Evolutionary conservation across 2,888 invertebrate species (phyloP).

Genomic region (Argyresthia albistria): DNA sequence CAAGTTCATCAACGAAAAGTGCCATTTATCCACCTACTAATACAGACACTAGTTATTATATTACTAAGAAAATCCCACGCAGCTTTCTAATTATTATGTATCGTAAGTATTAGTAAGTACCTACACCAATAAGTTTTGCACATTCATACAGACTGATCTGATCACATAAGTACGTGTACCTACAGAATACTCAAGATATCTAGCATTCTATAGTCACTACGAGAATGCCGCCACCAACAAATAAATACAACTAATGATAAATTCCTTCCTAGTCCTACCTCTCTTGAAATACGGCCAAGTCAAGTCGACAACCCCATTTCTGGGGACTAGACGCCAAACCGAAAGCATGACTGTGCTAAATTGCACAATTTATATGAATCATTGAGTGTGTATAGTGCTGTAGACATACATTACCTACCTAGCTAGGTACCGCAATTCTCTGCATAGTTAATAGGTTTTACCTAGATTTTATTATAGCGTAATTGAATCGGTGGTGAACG

Average conservation of each 20-base stretch:
- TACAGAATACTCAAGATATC: neutral
- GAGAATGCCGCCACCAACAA: neutral
- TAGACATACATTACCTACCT: neutral
- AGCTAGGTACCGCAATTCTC: neutral
- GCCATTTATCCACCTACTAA: slow-evolving; percentile 9
- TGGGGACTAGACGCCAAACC: neutral
- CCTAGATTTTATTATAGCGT: neutral
- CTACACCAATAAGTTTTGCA: neutral
- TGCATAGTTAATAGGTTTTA: neutral
- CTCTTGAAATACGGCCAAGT: neutral
- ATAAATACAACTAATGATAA: neutral
- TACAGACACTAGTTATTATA: slow-evolving; percentile 8
- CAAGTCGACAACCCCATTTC: neutral
- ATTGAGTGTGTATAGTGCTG: neutral
- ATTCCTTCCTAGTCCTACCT: neutral
- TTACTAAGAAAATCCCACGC: slow-evolving; percentile 6
- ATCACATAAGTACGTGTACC: neutral
- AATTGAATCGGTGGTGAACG: too few species aligned
- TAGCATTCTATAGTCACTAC: too few species aligned
- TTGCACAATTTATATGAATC: slow-evolving; percentile 3
- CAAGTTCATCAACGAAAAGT: slow-evolving; percentile 10
- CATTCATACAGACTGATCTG: neutral
- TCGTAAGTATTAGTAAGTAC: too few species aligned
- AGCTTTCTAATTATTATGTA: slow-evolving; percentile 10
- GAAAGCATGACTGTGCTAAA: slow-evolving; percentile 4